Percentiles rank a stretch among this genome's conserved stretches.
Evolutionary conservation across 2,888 invertebrate species (phyloP).

Genomic region (Gasteruption jaculator): DNA sequence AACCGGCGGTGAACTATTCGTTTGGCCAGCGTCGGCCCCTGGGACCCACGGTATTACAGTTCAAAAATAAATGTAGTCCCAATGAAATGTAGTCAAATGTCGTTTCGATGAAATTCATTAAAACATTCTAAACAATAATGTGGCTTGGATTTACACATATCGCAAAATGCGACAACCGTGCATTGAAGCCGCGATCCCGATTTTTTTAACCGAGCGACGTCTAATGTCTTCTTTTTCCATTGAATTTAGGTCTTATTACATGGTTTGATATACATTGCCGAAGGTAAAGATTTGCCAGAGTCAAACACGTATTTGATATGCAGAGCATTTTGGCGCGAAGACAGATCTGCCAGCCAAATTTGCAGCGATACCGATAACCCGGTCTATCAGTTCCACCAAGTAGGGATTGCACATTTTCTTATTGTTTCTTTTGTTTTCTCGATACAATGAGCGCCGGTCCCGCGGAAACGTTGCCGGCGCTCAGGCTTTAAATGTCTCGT

Average conservation of each 20-base stretch:
- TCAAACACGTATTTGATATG: slow-evolving; percentile 52
- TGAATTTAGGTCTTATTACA: slow-evolving; percentile 47
- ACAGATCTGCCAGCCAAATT: slow-evolving; percentile 50
- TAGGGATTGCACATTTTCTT: slow-evolving; percentile 29
- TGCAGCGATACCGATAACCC: slow-evolving; percentile 50
- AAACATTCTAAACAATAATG: no score
- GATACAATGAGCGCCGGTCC: no score
- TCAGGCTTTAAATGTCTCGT: slow-evolving; percentile 13
- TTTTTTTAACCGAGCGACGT: no score
- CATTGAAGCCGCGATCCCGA: no score
- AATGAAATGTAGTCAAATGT: no score
- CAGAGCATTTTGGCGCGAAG: slow-evolving; percentile 54
- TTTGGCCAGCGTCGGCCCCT: no score
- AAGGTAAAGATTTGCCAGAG: slow-evolving; percentile 50
- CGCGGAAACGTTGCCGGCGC: slow-evolving; percentile 13
- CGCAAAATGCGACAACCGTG: no score
- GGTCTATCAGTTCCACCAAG: slow-evolving; percentile 54
- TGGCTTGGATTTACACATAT: slow-evolving; percentile 1
- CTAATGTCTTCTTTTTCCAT: slow-evolving; percentile 7
- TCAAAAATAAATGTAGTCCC: no score
- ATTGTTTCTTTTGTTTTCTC: background rate
- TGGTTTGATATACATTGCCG: slow-evolving; percentile 53
- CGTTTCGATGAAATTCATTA: no score
- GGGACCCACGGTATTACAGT: no score
- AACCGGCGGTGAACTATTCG: no score